Evolutionary conservation across 2,113 vertebrate species (phyloP), one percentile per base, ranked within the genome.

Genomic region (Stercorarius parasiticus): DNA sequence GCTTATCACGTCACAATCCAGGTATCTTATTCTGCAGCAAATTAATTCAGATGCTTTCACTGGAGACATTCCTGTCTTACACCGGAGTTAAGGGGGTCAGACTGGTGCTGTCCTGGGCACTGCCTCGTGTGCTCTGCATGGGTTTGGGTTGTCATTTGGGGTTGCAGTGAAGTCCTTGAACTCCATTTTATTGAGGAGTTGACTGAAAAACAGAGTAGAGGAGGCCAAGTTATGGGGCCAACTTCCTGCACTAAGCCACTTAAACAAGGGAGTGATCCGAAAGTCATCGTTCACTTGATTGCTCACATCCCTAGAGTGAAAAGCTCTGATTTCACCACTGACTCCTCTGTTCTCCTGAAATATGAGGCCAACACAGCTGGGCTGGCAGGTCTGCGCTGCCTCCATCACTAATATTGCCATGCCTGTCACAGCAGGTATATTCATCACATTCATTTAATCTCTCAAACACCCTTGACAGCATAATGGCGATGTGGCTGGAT

Each of bases 181-280:
- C 47, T 67, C 27, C 65, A 30, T 61, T 82, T 69, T 38, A 74
- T 11, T 61, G 77, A 59, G 45, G 50, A 53, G 13, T 0, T 81
- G 88, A 52, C 71, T 42, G 73, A 61, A 69, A 84, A 45, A 0
- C 53, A 65, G 65, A 76, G 34, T 0, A 78, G 52, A 34, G 34
- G 36, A 85, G 66, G 58, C 77, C 67, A 88, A 74, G 42, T 25
- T 6, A 13, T 1, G 1, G 2, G 26, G 72, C 70, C 62, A 88
- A 90, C 89, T 89, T 91, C 91, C 91, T 91, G 66, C 45, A 55
- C 18, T 69, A 21, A 87, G 83, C 55, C 71, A 66, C 72, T 50
- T 38, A 77, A 79, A 43, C 5, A 1, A 59, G 11, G 23, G 26
- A 32, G 45, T 21, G 13, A 22, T 62, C 66, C 10, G 4, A 91